phyloP scores from a whole-genome alignment of 2,888 invertebrate species.

The Heliothis peltigera region DNA sequence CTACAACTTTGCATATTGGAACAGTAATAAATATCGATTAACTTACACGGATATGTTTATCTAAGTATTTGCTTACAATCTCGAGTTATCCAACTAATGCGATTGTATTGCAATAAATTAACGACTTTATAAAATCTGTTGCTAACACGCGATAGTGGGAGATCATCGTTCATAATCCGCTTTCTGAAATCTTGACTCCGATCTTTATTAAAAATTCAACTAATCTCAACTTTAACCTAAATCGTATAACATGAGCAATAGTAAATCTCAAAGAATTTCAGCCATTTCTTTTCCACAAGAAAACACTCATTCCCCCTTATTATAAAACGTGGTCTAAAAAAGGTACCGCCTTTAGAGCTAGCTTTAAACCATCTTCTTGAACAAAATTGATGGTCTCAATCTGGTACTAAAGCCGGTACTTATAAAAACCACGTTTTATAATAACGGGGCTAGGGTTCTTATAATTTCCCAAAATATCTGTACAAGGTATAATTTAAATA shows the following conservation, averaged over 20 bases:
- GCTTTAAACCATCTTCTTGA: too few relatives aligned
- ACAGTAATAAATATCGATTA: constrained; percentile 10
- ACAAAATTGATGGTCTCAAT: too few relatives aligned
- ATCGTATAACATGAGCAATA: background rate
- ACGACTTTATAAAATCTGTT: constrained; percentile 19
- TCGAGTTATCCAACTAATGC: constrained; percentile 19
- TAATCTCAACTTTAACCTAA: background rate
- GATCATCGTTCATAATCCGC: background rate
- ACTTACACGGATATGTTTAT: constrained; percentile 45
- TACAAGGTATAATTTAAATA: too few relatives aligned
- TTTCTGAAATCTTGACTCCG: background rate
- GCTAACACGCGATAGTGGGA: constrained; percentile 7
- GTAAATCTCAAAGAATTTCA: too few relatives aligned
- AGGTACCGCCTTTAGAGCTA: too few relatives aligned
- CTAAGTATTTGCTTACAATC: constrained; percentile 16
- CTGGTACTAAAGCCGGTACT: too few relatives aligned
- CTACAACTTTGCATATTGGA: constrained; percentile 1
- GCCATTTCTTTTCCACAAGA: too few relatives aligned
- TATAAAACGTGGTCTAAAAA: too few relatives aligned
- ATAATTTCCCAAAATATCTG: too few relatives aligned
- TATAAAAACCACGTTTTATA: too few relatives aligned
- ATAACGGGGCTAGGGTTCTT: too few relatives aligned
- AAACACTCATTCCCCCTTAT: too few relatives aligned
- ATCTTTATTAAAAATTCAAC: background rate
- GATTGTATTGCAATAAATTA: constrained; percentile 4